A percentile compares a stretch with the other conserved stretches of the same genome.
Conservation (phyloP, 2,888 invertebrate species). For the Nomada ferruginata region DNA sequence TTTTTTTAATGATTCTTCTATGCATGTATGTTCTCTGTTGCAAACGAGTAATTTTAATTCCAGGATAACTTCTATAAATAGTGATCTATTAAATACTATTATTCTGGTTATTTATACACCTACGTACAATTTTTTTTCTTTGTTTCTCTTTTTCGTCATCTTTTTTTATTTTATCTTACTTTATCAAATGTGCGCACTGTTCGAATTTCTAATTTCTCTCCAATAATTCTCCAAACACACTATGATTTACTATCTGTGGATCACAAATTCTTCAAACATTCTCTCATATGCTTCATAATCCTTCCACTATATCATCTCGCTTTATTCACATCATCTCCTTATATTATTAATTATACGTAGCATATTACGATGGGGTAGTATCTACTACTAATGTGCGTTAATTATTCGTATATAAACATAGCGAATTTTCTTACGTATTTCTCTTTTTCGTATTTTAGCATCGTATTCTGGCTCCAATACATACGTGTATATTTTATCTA, state of each 20-base stretch:
- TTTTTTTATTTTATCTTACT: slow-evolving; percentile 35
- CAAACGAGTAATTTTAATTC: slow-evolving; percentile 41
- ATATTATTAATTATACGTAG: slow-evolving; percentile 26
- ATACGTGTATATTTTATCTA: slow-evolving; percentile 13
- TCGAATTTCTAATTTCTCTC: slow-evolving; percentile 37
- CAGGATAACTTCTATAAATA: slow-evolving; percentile 23
- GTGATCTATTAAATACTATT: slow-evolving; percentile 27
- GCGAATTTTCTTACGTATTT: slow-evolving; percentile 46
- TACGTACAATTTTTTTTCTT: slow-evolving; percentile 32
- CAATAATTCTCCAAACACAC: slow-evolving; percentile 24
- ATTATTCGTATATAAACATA: slow-evolving; percentile 18
- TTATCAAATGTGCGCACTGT: slow-evolving; percentile 41
- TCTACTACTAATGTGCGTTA: slow-evolving; percentile 29
- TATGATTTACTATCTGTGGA: slow-evolving; percentile 29
- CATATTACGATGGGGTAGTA: slow-evolving; percentile 13
- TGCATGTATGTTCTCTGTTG: slow-evolving; percentile 59
- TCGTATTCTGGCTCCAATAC: slow-evolving; percentile 40
- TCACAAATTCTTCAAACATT: slow-evolving; percentile 51
- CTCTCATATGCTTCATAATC: slow-evolving; percentile 45
- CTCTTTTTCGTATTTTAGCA: slow-evolving; percentile 35
- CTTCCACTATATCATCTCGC: slow-evolving; percentile 39
- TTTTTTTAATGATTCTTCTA: slow-evolving; percentile 41
- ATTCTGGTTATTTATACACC: slow-evolving; percentile 48
- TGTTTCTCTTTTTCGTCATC: neutral
- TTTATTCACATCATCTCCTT: slow-evolving; percentile 27